Conservation (phyloP, 2,797 vertebrate genomes). For the Dryobates pubescens region DNA sequence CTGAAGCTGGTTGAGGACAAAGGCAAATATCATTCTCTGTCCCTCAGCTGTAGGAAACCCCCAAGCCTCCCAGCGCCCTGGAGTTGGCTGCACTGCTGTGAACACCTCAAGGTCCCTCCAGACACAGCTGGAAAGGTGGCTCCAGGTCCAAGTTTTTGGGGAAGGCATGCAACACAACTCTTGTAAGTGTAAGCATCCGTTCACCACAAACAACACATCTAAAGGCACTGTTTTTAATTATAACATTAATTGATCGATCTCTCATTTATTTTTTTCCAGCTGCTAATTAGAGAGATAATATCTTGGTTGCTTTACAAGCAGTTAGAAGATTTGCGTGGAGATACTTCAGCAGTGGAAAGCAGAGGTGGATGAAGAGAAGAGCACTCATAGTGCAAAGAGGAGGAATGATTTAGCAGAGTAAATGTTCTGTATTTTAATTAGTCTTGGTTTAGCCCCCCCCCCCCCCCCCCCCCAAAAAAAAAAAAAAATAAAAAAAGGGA, state of each 20-base stretch:
- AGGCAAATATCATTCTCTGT: not conserved
- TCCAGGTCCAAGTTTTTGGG: not conserved
- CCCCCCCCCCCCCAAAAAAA: not conserved
- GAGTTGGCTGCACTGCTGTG: not conserved
- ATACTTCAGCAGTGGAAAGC: constrained; percentile 37
- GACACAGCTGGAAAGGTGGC: not conserved
- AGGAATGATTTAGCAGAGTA: constrained; percentile 48
- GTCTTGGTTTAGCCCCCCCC: not conserved
- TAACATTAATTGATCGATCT: constrained; percentile 77
- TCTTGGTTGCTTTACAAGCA: constrained; percentile 70
- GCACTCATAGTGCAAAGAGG: not conserved
- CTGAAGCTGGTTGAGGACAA: not conserved
- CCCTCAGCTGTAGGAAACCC: rapidly evolving
- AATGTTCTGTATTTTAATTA: constrained; percentile 64
- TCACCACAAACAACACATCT: constrained; percentile 68
- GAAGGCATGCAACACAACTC: constrained; percentile 1
- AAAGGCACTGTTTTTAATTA: constrained; percentile 76
- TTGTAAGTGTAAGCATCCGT: not conserved
- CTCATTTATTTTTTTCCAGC: constrained; percentile 48
- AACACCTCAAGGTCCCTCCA: not conserved
- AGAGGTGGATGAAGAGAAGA: not conserved
- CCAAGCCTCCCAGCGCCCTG: not conserved
- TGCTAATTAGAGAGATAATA: constrained; percentile 77
- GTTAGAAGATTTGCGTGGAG: constrained; percentile 54
- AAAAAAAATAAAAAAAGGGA: too few relatives aligned